These are phyloP conservation scores for Oreortyx pictus DNA, from an alignment of 2,797 vertebrate genomes.

Conservation along the genomic window DNA sequence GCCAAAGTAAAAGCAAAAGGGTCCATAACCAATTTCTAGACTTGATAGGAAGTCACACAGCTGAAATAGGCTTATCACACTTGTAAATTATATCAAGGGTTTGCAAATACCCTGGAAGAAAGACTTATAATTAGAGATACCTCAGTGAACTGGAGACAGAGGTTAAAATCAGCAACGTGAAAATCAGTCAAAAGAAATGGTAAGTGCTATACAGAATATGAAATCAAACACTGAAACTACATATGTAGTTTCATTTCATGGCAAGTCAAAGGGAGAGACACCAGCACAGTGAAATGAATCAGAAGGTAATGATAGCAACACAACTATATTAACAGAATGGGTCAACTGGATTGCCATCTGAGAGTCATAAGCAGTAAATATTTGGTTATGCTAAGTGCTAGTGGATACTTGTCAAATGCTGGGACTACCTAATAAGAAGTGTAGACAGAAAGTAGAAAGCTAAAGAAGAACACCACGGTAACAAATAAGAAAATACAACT, in stretches of 20 bases:
- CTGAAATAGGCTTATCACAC: neutral
- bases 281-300: neutral
- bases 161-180: neutral
- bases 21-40: constrained; percentile 7
- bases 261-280: neutral
- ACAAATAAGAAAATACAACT: neutral
- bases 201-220: neutral
- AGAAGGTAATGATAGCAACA: neutral
- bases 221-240: neutral
- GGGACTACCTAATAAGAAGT: neutral
- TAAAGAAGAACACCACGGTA: neutral
- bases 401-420: neutral
- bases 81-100: neutral
- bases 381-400: neutral
- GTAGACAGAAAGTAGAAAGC: neutral
- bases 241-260: neutral
- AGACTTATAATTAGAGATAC: neutral
- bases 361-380: neutral
- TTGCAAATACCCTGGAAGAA: neutral
- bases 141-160: neutral
- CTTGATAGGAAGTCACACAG: neutral
- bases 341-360: neutral
- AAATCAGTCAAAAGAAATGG: neutral
- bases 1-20: neutral
- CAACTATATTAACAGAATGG: neutral